Evolutionary conservation across 2,797 vertebrate genomes (phyloP), one percentile per base, ranked within the genome.

Genomic region (Tokudaia tokunoshimensis): DNA sequence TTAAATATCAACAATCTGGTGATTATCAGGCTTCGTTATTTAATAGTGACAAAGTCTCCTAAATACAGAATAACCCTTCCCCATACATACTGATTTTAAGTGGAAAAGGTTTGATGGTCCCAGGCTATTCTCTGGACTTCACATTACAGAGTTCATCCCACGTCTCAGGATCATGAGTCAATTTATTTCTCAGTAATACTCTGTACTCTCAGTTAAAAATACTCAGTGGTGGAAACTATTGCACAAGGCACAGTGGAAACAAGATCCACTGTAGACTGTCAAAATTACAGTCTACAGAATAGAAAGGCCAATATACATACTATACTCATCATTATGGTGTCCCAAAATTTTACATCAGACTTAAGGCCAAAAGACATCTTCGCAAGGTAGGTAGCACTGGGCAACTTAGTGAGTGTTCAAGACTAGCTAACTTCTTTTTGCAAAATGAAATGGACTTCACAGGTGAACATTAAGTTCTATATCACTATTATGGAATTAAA

Each of bases 151-250:
- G 34, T 83, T 94, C 44, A 94, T 37, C 63, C 79, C 82, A 75
- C 92, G 96, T 95, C 85, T 95, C 75, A 79, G 96, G 95, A 81
- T 75, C 87, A 89, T 50, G 14, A 57, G 76, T 91, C 63, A 47
- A 34, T 97, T 93, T 90, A 17, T 67, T 94, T 96, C 91, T 94
- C 93, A 91, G 34, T 95, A 95, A 92, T 94, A 97, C 96, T 92
- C 82, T 90, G 63, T 94, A 94, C 57, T 37, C 70, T 94, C 61
- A 20, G 57, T 91, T 97, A 92, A 96, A 97, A 96, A 92, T 94
- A 91, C 29, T 84, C 70, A 61, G 34, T 72, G 44, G 44, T 65
- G 81, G 79, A 78, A 95, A 86, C 76, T 93, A 80, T 93, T 96
- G 75, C 79, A 89, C 24, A 97, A 97, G 55, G 47, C 92, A 78